Conservation (phyloP, 37 sponge, comb jelly and placozoan species). For the Bolinopsis microptera region DNA sequence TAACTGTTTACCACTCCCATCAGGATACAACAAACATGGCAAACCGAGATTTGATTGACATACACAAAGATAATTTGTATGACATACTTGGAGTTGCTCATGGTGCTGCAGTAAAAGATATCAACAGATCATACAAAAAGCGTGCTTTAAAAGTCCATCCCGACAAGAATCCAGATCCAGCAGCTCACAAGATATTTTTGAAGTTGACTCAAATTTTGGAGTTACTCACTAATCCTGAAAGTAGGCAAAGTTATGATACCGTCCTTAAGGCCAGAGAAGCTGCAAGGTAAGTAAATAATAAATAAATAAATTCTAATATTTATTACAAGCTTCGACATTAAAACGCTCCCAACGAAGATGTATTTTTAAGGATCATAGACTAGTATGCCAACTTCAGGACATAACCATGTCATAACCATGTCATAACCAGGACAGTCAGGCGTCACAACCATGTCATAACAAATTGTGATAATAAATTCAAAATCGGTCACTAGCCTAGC, state of each 20-base stretch:
- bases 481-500: no score
- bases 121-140: conserved; percentile 1
- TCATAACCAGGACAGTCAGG: no score
- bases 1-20: no score
- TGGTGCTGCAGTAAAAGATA: conserved; percentile 21
- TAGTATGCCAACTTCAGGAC: neutral
- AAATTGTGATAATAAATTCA: no score
- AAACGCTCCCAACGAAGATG: no score
- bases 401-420: no score
- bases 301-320: no score
- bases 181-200: conserved; percentile 36
- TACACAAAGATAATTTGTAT: conserved; percentile 48
- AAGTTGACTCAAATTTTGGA: conserved; percentile 56
- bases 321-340: no score
- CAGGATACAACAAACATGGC: no score
- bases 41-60: conserved; percentile 54
- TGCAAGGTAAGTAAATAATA: conserved; percentile 14
- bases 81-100: conserved; percentile 40
- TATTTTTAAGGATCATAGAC: neutral
- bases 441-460: no score
- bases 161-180: conserved; percentile 56
- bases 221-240: neutral
- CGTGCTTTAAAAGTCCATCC: conserved; percentile 38
- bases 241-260: conserved; percentile 34
- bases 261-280: conserved; percentile 49